Percentiles rank a stretch among this genome's conserved stretches.
Conservation (phyloP, 92 coral and sea anemone genomes). For the Montipora capitata region DNA sequence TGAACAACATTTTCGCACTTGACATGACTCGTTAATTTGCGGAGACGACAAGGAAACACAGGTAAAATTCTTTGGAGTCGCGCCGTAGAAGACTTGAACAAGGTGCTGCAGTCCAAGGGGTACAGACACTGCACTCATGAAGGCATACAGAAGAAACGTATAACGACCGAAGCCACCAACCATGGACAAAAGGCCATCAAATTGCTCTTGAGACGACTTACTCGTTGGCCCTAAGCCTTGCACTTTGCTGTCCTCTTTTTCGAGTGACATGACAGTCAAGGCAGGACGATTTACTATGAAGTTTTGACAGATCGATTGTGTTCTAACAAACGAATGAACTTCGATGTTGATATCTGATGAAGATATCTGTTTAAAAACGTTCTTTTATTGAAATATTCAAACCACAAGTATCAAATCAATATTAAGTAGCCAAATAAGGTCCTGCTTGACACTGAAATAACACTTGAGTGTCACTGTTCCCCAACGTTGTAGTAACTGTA, state of each 20-base stretch:
- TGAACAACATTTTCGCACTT: conserved; percentile 61
- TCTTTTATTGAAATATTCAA: too few species aligned
- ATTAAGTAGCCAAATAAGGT: too few species aligned
- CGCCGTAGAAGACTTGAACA: conserved; percentile 88
- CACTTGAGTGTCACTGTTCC: too few species aligned
- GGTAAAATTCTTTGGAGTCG: conserved; percentile 68
- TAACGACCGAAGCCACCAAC: conserved; percentile 92
- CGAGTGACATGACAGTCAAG: background rate
- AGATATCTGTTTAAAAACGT: too few species aligned
- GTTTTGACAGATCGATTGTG: too few species aligned
- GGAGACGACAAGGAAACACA: conserved; percentile 42
- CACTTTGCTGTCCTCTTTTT: background rate
- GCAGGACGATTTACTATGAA: background rate
- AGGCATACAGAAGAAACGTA: conserved; percentile 70
- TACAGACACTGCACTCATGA: conserved; percentile 84
- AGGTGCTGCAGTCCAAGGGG: conserved; percentile 88
- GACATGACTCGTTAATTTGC: conserved; percentile 60
- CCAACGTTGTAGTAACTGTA: too few species aligned
- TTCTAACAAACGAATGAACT: too few species aligned
- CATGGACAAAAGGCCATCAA: conserved; percentile 77
- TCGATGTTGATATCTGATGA: too few species aligned
- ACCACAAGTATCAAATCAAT: too few species aligned
- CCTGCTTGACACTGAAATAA: too few species aligned
- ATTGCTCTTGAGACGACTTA: conserved; percentile 21
- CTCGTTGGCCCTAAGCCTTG: background rate